Conservation (phyloP, 2,888 invertebrate species). For the Eupithecia subfuscata region DNA sequence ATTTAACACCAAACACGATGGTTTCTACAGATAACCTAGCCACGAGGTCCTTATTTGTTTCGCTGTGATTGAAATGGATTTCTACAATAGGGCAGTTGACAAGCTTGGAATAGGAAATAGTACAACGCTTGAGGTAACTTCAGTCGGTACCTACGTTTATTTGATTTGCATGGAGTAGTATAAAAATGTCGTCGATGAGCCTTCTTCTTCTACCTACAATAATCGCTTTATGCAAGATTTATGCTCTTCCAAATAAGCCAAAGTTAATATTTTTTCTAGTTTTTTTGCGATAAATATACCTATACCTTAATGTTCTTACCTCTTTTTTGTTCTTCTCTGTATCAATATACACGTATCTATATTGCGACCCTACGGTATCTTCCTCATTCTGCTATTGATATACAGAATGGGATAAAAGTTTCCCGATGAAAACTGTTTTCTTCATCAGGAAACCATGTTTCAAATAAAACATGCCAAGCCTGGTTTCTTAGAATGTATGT, state of each 20-base stretch:
- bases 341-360: not conserved
- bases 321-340: not conserved
- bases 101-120: not conserved
- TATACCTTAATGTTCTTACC: not conserved
- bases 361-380: not conserved
- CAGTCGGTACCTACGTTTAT: not conserved
- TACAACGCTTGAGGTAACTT: not conserved
- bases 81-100: slow-evolving; percentile 1
- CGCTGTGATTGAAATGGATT: slow-evolving; percentile 5
- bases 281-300: too few species aligned
- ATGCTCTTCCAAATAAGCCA: not conserved
- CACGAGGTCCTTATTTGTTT: slow-evolving; percentile 7
- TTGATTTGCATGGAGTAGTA: not conserved
- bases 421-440: slow-evolving; percentile 11
- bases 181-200: not conserved
- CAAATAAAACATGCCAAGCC: slow-evolving; percentile 10
- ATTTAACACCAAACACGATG: slow-evolving; percentile 9
- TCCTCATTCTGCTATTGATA: not conserved
- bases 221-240: not conserved
- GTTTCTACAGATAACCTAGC: slow-evolving; percentile 1
- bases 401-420: slow-evolving; percentile 3
- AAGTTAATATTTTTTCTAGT: too few species aligned
- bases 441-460: slow-evolving; percentile 18
- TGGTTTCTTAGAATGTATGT: slow-evolving; percentile 26
- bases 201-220: not conserved